phyloP scores from a whole-genome alignment of 1,140 invertebrate species.

The Formica exsecta region DNA sequence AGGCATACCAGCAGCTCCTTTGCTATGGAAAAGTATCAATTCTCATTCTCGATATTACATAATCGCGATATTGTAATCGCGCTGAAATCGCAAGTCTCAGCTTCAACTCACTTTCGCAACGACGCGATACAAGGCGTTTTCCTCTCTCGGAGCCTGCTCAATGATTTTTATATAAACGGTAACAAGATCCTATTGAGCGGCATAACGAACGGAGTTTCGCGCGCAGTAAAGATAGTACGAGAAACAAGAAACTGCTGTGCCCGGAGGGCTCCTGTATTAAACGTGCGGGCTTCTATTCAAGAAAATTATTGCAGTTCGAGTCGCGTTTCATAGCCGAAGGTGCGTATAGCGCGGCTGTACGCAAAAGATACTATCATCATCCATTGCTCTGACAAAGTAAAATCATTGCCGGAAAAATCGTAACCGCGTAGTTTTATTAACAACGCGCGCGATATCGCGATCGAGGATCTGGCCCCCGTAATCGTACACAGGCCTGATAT shows the following conservation, averaged over 20 bases:
- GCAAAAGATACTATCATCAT: conserved; percentile 53
- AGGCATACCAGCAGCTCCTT: neutral
- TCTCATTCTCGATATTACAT: neutral
- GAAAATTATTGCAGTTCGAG: conserved; percentile 60
- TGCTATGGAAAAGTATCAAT: neutral
- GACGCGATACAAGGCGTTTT: conserved; percentile 21
- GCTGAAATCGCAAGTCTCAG: conserved; percentile 34
- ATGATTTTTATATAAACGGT: conserved; percentile 51
- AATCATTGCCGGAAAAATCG: conserved; percentile 44
- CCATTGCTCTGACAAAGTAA: conserved; percentile 59
- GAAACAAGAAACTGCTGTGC: conserved; percentile 52
- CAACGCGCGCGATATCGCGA: conserved; percentile 51
- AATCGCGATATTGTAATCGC: neutral
- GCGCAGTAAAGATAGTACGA: conserved; percentile 51
- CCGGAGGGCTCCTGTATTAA: conserved; percentile 61
- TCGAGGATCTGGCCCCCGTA: conserved; percentile 51
- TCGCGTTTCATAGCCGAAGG: conserved; percentile 38
- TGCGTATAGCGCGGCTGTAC: conserved; percentile 36
- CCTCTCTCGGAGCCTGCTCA: conserved; percentile 20
- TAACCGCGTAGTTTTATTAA: conserved; percentile 47
- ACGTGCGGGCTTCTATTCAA: conserved; percentile 53
- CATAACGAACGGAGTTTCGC: conserved; percentile 53
- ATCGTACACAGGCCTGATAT: conserved; percentile 47
- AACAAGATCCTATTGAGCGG: conserved; percentile 61
- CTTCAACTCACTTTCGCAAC: neutral